These are phyloP conservation scores for Oreochromis niloticus DNA, from an alignment of 2,113 vertebrate genomes.

Conservation along the genomic window DNA sequence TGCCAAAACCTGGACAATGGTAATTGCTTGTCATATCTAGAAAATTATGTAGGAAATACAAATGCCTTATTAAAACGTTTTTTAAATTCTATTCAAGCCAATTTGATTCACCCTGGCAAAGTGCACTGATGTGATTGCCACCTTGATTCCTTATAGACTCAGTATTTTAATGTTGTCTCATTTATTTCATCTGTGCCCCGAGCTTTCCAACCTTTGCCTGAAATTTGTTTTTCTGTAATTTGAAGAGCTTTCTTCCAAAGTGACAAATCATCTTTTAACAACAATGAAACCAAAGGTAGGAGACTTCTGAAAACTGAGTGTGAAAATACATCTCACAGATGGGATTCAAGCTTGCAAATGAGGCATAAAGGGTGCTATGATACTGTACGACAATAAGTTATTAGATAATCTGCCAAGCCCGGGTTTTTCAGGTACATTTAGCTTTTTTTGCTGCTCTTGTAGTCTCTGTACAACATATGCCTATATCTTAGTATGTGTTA, in stretches of 20 bases:
- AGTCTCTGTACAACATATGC: background rate
- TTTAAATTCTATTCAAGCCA: conserved; percentile 4
- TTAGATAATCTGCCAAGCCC: background rate
- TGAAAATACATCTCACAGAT: background rate
- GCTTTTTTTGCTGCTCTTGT: background rate
- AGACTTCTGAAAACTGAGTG: background rate
- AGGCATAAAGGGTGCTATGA: background rate
- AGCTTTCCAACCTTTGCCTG: background rate
- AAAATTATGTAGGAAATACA: conserved; percentile 41
- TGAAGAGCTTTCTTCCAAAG: background rate
- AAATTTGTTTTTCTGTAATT: background rate
- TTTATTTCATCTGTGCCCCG: background rate
- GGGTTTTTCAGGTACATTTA: background rate
- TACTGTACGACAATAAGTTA: background rate
- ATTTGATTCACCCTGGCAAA: conserved; percentile 18
- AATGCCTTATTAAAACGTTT: conserved; percentile 25
- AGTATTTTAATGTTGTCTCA: background rate
- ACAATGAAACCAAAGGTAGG: background rate
- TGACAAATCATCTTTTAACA: background rate
- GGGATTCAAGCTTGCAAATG: background rate
- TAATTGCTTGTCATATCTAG: conserved; percentile 62
- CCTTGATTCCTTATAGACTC: background rate
- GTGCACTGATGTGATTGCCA: background rate
- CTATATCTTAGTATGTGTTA: background rate
- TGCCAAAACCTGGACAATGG: conserved; percentile 55